Evolutionary conservation across 2,113 vertebrate genomes (phyloP), one percentile per base, ranked within the genome.

Genomic region (Neolamprologus cancellatus): DNA sequence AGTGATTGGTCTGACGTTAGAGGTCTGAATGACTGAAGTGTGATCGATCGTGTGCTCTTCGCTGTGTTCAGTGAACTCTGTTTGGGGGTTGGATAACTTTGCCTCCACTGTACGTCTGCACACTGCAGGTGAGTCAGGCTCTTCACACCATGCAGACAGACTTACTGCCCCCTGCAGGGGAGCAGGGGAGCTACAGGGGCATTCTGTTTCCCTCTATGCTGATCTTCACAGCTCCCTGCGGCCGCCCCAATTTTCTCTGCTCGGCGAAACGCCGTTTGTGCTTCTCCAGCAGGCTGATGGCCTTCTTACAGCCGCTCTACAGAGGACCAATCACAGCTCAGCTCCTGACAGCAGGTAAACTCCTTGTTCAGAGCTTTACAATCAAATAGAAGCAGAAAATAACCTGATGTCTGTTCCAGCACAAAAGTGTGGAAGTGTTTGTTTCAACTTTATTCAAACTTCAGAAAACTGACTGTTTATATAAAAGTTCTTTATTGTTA

Each of bases 191-290:
- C 93, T 98, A 99, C 94, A 99, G 95, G 87, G 98, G 98, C 98
- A 98, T 98, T 81, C 96, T 96, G 97, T 98, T 99, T 76, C 98
- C 98, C 96, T 99, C 98, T 92, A 99, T 97, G 96, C 98, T 99
- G 97, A 99, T 98, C 96, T 97, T 99, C 93, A 99, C 97, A 5
- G 98, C 98, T 44, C 96, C 97, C 93, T 97, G 97, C 13, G 97
- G 94, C 84, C 96, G 97, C 83, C 94, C 93, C 93, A 96, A 93
- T 88, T 97, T 98, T 95, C 96, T 97, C 96, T 97, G 95, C 92
- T 99, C 98, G 17, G 97, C 97, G 87, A 99, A 97, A 87, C 97
- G 96, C 48, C 98, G 97, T 94, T 98, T 98, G 97, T 99, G 98
- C 90, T 99, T 99, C 97, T 99, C 98, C 97, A 99, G 95, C 59